These are phyloP conservation scores for Dynastes maya DNA, from an alignment of 2,888 invertebrate genomes.

Conservation along the genomic window DNA sequence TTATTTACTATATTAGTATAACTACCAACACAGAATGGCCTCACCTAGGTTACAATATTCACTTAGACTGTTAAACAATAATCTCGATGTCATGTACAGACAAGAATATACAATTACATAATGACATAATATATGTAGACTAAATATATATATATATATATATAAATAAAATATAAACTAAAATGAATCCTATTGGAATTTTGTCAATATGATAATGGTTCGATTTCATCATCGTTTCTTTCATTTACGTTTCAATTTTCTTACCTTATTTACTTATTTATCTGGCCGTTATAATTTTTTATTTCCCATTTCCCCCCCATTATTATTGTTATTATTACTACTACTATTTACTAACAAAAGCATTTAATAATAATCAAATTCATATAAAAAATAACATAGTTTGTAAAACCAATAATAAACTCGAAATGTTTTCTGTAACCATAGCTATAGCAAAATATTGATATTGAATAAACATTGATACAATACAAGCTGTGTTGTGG, in stretches of 20 bases:
- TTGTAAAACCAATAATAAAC: constrained; percentile 54
- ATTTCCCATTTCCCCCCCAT: constrained; percentile 13
- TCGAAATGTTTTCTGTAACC: constrained; percentile 58
- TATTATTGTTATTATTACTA: neutral
- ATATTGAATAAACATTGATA: constrained; percentile 64
- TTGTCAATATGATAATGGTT: constrained; percentile 6
- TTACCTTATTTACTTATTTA: constrained; percentile 30
- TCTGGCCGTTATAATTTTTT: constrained; percentile 40
- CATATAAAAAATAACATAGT: constrained; percentile 49
- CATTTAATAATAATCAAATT: constrained; percentile 21
- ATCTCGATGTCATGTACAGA: constrained; percentile 64
- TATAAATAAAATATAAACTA: constrained; percentile 23
- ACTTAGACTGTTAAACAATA: constrained; percentile 58
- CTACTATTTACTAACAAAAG: constrained; percentile 2
- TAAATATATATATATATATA: constrained; percentile 42
- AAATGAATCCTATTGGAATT: constrained; percentile 23
- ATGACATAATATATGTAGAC: constrained; percentile 53
- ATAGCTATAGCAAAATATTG: constrained; percentile 60
- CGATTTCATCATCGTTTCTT: neutral
- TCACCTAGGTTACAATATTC: constrained; percentile 56
- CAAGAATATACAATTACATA: constrained; percentile 48
- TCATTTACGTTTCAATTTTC: constrained; percentile 14
- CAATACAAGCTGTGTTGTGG: constrained; percentile 63
- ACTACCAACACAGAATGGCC: constrained; percentile 55
- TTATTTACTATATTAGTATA: constrained; percentile 53